Evolutionary conservation across 2,113 vertebrate genomes (phyloP).

Genomic region (Ifrita kowaldi): DNA sequence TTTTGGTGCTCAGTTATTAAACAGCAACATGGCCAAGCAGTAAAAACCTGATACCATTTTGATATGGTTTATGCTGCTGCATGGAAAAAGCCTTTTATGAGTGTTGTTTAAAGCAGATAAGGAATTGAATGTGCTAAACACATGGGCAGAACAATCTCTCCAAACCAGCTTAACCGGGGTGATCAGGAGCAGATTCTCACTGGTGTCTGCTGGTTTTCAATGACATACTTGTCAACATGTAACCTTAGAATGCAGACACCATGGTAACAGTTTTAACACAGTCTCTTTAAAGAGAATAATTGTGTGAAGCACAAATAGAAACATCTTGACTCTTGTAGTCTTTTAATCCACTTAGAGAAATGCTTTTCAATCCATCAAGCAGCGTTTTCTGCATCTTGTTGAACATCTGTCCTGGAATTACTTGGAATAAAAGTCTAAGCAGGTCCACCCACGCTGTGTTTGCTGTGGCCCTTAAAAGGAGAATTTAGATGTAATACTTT

Average conservation of each 20-base stretch:
- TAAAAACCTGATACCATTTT: not conserved
- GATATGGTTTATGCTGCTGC: not conserved
- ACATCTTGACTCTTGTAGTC: slow-evolving; percentile 58
- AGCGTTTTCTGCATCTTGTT: slow-evolving; percentile 46
- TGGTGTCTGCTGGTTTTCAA: slow-evolving; percentile 22
- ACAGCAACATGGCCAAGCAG: not conserved
- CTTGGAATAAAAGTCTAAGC: not conserved
- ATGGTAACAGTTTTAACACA: slow-evolving; percentile 53
- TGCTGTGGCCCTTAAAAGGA: not conserved
- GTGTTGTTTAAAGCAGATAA: not conserved
- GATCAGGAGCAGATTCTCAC: not conserved
- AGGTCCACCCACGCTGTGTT: not conserved
- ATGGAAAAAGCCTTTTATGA: not conserved
- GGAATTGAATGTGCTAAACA: not conserved
- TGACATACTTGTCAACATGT: slow-evolving; percentile 51
- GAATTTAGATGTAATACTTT: not conserved
- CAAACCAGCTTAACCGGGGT: not conserved
- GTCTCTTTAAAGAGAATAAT: slow-evolving; percentile 37
- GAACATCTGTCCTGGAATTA: slow-evolving; percentile 42
- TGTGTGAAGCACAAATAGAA: slow-evolving; percentile 58
- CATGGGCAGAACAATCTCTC: not conserved
- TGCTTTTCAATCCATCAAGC: slow-evolving; percentile 32
- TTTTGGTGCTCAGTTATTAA: not conserved
- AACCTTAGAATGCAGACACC: slow-evolving; percentile 47
- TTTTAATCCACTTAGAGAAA: slow-evolving; percentile 63